Evolutionary conservation across 1,140 invertebrate species (phyloP), one percentile per base, ranked within the genome.

Genomic region (Drosophila subpulchrella): DNA sequence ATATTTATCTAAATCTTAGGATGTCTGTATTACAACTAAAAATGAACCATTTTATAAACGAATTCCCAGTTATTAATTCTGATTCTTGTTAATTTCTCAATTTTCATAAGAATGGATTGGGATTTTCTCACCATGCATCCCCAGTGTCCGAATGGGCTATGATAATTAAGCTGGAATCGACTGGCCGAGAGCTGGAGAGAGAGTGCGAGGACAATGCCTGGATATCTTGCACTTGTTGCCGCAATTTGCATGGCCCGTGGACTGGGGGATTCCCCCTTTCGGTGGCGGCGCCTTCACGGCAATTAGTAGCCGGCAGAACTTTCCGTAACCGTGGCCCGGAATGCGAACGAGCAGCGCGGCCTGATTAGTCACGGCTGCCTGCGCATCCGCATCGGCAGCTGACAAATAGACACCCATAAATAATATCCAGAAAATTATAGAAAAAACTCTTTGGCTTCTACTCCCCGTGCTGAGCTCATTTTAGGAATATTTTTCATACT

Each of bases 351-450:
- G 73, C 58, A 47, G 38, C 38, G 60, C 57, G 56, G 53, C 42
- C 83, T 88, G 84, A 88, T 88, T 88, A 88, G 83, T 83, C 79
- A 88, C 72, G 79, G 79, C 80, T 89, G 79, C 81, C 75, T 77
- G 83, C 65, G 63, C 83, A 76, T 77, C 57, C 74, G 51, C 61
- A 67, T 54, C 50, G 58, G 38, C 70, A 46, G 58, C 79, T 83
- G 83, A 88, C 74, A 88, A 83, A 88, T 88, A 82, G 84, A 73
- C 68, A 51, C 57, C 57, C 83, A 89, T 88, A 89, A 89, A 88
- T 88, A 83, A 88, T 75, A 82, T 66, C 41, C 63, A 61, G 36
- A 48, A 57, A 70, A 15, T 55, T 51, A 36, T n/a, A 32, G 12
- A 79, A 75, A 70, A 60, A 46, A 57, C 59, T 67, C 30, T 30